These are phyloP conservation scores for Sceliomorpha sp. DNA, from an alignment of 2,888 invertebrate genomes.

Conservation along the genomic window DNA sequence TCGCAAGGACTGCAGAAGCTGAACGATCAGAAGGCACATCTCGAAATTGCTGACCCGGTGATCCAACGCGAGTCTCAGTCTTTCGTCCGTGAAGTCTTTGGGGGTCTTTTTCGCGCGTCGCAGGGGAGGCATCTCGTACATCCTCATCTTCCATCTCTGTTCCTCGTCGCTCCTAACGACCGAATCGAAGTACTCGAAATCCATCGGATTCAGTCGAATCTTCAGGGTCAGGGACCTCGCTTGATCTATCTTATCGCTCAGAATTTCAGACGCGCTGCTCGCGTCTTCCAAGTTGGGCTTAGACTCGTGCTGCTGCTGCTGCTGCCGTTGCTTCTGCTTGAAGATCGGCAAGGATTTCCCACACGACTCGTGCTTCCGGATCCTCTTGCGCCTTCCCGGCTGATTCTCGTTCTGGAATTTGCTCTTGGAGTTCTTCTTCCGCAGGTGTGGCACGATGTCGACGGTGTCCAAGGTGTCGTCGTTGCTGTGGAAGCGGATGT, in stretches of 20 bases:
- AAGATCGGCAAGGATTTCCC: conserved; percentile 6
- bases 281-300: conserved; percentile 48
- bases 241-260: conserved; percentile 81
- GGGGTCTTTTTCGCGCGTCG: conserved; percentile 77
- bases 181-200: conserved; percentile 84
- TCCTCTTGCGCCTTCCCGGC: conserved; percentile 18
- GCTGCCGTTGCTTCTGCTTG: conserved; percentile 26
- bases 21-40: conserved; percentile 83
- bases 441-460: conserved; percentile 70
- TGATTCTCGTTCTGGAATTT: conserved; percentile 42
- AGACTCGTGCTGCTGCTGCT: conserved; percentile 35
- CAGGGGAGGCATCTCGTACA: conserved; percentile 78
- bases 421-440: conserved; percentile 58
- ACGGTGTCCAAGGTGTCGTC: conserved; percentile 73
- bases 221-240: conserved; percentile 82
- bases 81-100: conserved; percentile 82
- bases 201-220: conserved; percentile 83
- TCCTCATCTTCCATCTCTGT: conserved; percentile 77
- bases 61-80: conserved; percentile 82
- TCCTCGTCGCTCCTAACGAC: conserved; percentile 81
- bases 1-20: conserved; percentile 82
- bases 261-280: conserved; percentile 75
- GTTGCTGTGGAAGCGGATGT: conserved; percentile 69
- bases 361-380: conserved; percentile 31
- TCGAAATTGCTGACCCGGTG: conserved; percentile 82